Conservation (phyloP, 2,888 invertebrate species). For the Hypena proboscidalis region DNA sequence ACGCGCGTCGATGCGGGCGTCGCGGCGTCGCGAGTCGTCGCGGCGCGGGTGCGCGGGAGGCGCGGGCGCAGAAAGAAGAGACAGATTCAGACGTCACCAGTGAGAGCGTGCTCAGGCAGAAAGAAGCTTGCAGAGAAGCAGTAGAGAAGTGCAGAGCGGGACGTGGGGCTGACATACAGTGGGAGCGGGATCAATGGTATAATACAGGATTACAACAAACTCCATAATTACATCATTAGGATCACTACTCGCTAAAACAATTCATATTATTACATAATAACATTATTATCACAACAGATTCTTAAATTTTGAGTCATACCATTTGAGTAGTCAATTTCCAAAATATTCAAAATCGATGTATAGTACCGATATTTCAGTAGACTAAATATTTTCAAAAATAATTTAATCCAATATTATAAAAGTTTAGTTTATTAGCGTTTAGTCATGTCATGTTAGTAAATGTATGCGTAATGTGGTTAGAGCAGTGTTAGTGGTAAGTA, state of each 20-base stretch:
- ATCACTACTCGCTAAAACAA: constrained; percentile 71
- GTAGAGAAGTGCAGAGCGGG: constrained; percentile 85
- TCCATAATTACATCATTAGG: constrained; percentile 66
- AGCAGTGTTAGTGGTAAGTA: constrained; percentile 75
- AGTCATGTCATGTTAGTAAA: constrained; percentile 75
- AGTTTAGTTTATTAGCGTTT: constrained; percentile 60
- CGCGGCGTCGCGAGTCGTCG: constrained; percentile 52
- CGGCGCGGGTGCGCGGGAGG: too few relatives aligned
- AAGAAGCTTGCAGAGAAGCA: constrained; percentile 85
- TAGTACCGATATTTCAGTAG: constrained; percentile 10
- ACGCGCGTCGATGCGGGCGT: constrained; percentile 27
- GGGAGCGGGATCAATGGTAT: constrained; percentile 77
- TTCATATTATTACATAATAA: constrained; percentile 52
- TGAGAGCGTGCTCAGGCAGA: constrained; percentile 84
- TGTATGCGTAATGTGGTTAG: constrained; percentile 80
- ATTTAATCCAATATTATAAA: constrained; percentile 65
- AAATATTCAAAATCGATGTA: constrained; percentile 19
- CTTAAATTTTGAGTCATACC: constrained; percentile 14
- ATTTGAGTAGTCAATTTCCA: constrained; percentile 40
- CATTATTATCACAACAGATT: constrained; percentile 41
- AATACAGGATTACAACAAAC: constrained; percentile 82
- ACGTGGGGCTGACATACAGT: constrained; percentile 83
- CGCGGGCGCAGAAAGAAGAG: constrained; percentile 67
- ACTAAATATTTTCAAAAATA: constrained; percentile 28
- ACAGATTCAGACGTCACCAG: constrained; percentile 69